Percentiles rank a stretch among this genome's conserved stretches.
Conservation (phyloP, 2,888 invertebrate species). For the Synergus gifuensis region DNA sequence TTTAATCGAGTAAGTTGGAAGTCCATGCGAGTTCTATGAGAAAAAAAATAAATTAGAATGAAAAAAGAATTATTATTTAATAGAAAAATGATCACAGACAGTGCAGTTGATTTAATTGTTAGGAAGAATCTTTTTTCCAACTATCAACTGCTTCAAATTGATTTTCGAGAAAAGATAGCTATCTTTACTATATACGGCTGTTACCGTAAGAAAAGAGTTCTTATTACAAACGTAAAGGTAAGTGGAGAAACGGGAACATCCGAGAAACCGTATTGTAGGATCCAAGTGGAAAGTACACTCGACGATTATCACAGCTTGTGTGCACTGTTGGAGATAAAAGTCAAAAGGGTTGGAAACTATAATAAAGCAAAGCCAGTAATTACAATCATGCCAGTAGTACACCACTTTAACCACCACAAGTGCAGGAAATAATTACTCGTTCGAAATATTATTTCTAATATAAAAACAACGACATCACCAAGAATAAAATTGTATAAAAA, state of each 20-base stretch:
- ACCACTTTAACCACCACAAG: neutral
- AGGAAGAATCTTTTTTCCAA: neutral
- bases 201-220: neutral
- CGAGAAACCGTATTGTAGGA: slow-evolving; percentile 34
- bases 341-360: slow-evolving; percentile 11
- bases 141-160: neutral
- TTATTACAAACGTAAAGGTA: neutral
- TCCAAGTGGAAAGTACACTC: slow-evolving; percentile 34
- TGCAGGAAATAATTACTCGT: neutral
- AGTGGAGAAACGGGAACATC: slow-evolving; percentile 36
- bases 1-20: slow-evolving; percentile 24
- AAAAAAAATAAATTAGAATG: no score
- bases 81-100: neutral
- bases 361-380: slow-evolving; percentile 17
- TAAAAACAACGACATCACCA: neutral
- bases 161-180: neutral
- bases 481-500: no score
- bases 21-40: neutral
- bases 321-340: slow-evolving; percentile 20
- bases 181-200: neutral
- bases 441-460: neutral
- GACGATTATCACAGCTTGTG: slow-evolving; percentile 33
- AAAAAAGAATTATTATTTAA: no score
- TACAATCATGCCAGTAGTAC: neutral
- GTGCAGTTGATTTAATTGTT: neutral